Conservation (phyloP, 92 coral and sea anemone genomes). For the Actinernus sp. region DNA sequence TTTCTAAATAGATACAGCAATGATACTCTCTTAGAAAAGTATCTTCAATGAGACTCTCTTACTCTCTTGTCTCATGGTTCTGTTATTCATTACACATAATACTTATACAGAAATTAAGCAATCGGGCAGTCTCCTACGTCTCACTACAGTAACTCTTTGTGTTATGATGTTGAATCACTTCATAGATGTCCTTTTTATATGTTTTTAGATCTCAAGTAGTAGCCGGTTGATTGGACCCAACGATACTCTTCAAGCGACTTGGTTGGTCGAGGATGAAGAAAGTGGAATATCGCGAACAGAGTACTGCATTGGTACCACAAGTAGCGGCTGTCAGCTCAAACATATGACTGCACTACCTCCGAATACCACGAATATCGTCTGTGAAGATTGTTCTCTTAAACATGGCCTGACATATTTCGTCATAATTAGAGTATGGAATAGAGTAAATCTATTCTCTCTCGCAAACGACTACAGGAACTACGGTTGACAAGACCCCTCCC, state of each 20-base stretch:
- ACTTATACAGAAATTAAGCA: no score
- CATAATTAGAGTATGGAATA: conserved; percentile 70
- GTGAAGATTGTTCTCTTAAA: conserved; percentile 57
- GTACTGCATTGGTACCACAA: conserved; percentile 70
- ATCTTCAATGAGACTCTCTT: no score
- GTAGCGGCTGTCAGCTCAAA: conserved; percentile 69
- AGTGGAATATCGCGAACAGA: conserved; percentile 57
- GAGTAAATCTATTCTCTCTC: conserved; percentile 57
- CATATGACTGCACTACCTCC: conserved; percentile 28
- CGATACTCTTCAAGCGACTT: conserved; percentile 38
- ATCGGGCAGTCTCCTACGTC: no score
- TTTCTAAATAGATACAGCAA: no score
- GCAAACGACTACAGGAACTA: conserved; percentile 39
- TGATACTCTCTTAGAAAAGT: no score
- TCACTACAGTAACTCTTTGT: no score
- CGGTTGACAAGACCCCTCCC: conserved; percentile 69
- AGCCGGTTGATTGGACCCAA: conserved; percentile 66
- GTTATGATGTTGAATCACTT: no score
- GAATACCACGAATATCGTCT: conserved; percentile 41
- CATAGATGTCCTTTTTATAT: no score
- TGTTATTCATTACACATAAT: no score
- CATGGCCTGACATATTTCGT: conserved; percentile 60
- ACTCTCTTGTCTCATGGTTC: no score
- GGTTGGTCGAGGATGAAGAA: conserved; percentile 67
- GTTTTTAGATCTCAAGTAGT: no score